phyloP scores from a whole-genome alignment of 1,140 invertebrate genomes.

The Oreohelix idahoensis region DNA sequence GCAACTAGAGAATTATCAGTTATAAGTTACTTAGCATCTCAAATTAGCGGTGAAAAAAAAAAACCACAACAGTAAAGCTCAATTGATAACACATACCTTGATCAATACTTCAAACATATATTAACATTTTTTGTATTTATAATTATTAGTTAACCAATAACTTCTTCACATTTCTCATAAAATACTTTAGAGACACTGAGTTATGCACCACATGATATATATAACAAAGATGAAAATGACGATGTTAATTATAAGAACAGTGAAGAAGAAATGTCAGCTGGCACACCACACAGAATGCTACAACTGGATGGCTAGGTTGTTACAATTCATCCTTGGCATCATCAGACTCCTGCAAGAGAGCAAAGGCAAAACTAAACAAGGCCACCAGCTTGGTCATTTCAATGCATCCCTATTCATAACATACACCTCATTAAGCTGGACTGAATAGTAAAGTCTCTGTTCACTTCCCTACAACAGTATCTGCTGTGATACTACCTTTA shows the following conservation, averaged over 20 bases:
- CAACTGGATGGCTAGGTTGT: background rate
- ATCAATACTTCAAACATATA: background rate
- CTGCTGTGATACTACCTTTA: too few relatives aligned
- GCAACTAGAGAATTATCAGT: too few relatives aligned
- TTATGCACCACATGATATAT: background rate
- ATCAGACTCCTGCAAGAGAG: conserved; percentile 27
- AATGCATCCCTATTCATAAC: too few relatives aligned
- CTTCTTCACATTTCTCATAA: too few relatives aligned
- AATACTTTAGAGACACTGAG: background rate
- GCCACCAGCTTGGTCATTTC: background rate
- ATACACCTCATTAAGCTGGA: too few relatives aligned
- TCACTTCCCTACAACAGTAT: too few relatives aligned
- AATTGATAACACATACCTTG: background rate
- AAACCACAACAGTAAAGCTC: background rate
- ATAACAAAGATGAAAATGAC: background rate
- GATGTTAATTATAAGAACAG: background rate
- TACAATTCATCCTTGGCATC: conserved; percentile 36
- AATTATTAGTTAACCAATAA: too few relatives aligned
- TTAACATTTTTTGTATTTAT: too few relatives aligned
- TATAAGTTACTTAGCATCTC: too few relatives aligned
- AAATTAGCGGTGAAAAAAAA: too few relatives aligned
- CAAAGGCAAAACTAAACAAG: conserved; percentile 11
- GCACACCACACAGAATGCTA: background rate
- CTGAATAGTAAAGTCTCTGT: too few relatives aligned
- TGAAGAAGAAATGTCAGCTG: background rate